Evolutionary conservation across 1,140 invertebrate genomes (phyloP).

Genomic region (Vanessa atalanta): DNA sequence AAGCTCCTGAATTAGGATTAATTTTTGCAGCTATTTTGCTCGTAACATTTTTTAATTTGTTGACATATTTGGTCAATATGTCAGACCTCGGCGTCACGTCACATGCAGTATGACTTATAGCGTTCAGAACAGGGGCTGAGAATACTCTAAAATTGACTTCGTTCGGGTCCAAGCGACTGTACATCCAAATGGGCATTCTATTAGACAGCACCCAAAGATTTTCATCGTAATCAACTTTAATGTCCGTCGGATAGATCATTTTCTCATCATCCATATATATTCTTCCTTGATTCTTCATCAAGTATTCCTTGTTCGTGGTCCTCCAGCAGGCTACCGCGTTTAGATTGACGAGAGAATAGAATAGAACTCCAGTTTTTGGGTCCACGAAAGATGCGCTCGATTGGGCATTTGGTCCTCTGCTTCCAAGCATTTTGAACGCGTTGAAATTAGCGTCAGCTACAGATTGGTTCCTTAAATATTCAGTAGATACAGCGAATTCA

Average conservation of each 20-base stretch:
- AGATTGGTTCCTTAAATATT: slow-evolving; percentile 83
- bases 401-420: slow-evolving; percentile 86
- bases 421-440: slow-evolving; percentile 86
- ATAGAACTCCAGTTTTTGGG: slow-evolving; percentile 85
- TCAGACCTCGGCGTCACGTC: slow-evolving; percentile 80
- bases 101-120: slow-evolving; percentile 86
- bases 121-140: slow-evolving; percentile 83
- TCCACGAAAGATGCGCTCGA: slow-evolving; percentile 88
- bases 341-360: slow-evolving; percentile 88
- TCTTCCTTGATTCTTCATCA: slow-evolving; percentile 84
- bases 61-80: slow-evolving; percentile 77
- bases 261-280: slow-evolving; percentile 86
- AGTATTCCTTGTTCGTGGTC: slow-evolving; percentile 84
- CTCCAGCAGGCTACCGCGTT: slow-evolving; percentile 90
- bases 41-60: slow-evolving; percentile 69
- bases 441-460: slow-evolving; percentile 80
- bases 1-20: slow-evolving; percentile 47
- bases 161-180: slow-evolving; percentile 82
- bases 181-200: slow-evolving; percentile 86
- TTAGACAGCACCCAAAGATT: slow-evolving; percentile 89
- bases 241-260: slow-evolving; percentile 89
- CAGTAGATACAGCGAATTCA: slow-evolving; percentile 87
- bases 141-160: slow-evolving; percentile 89
- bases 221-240: slow-evolving; percentile 87
- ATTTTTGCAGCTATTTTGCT: slow-evolving; percentile 61